These are phyloP conservation scores for Sterrhoptilus dennistouni DNA, from an alignment of 2,113 vertebrate species.

Conservation along the genomic window DNA sequence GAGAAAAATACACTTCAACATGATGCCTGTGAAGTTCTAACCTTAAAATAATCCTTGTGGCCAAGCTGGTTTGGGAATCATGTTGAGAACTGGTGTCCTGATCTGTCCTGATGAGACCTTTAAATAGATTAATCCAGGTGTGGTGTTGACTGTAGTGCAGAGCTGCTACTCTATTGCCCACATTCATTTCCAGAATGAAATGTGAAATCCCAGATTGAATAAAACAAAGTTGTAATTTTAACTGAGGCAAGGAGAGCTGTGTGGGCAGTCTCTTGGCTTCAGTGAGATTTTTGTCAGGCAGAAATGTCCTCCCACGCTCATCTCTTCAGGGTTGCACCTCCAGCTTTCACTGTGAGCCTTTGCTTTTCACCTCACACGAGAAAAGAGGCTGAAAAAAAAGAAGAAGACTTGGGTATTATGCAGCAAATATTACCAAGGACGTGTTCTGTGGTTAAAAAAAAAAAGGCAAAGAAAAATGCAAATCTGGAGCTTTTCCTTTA, in stretches of 20 bases:
- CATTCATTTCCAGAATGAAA: neutral
- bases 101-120: neutral
- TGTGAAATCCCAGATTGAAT: neutral
- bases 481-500: neutral
- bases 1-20: neutral
- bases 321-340: neutral
- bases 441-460: neutral
- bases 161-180: neutral
- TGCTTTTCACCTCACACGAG: neutral
- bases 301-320: neutral
- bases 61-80: neutral
- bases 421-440: constrained; percentile 17
- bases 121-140: neutral
- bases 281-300: neutral
- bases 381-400: neutral
- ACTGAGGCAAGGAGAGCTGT: neutral
- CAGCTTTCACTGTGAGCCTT: neutral
- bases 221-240: neutral
- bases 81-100: neutral
- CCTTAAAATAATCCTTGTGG: neutral
- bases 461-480: neutral
- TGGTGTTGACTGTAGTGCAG: neutral
- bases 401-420: neutral
- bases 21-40: neutral
- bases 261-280: constrained; percentile 14